Evolutionary conservation across 2,888 invertebrate species (phyloP), one percentile per base, ranked within the genome.

Genomic region (Tromatobia lineatoria): DNA sequence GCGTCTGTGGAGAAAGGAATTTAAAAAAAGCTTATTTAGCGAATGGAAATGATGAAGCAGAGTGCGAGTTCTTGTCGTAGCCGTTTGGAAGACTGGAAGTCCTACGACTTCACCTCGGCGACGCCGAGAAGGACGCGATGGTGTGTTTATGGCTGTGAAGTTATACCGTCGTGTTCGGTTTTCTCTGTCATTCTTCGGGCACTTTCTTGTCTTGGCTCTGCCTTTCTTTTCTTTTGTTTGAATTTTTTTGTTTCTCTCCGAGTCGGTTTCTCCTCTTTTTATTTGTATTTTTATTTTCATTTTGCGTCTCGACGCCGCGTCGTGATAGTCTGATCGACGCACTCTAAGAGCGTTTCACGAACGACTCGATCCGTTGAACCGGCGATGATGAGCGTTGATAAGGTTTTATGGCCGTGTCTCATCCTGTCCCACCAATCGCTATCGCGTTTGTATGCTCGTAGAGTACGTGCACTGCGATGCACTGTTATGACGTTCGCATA

Each of bases 341-440:
- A 87, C 87, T 89, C 87, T 88, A 86, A 84, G 87, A 88, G 87
- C 90, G 90, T 88, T 88, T 91, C 90, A 91, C 90, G 89, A 91
- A 90, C 90, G 88, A 81, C 88, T 85, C 88, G 89, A 91, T 90
- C 88, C 87, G 90, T 90, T 91, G 89, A 89, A 90, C 90, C 88
- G 88, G 88, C 90, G 90, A 89, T 89, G 89, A 90, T 90, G 90
- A 91, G 90, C 90, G 90, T 89, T 91, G 90, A 91, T 91, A 91
- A 91, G 90, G 90, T 90, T 90, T 91, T 91, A 90, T 90, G 89
- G 89, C 85, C 89, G 89, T 89, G 88, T 91, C 90, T 90, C 91
- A 90, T 91, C 90, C 90, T 90, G 90, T 91, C 89, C 87, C 88
- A 87, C 87, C 90, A 88, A 89, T 89, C 88, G 88, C 85, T 80